phyloP scores from a whole-genome alignment of 1,140 invertebrate genomes.

The Eupristina koningsbergeri region DNA sequence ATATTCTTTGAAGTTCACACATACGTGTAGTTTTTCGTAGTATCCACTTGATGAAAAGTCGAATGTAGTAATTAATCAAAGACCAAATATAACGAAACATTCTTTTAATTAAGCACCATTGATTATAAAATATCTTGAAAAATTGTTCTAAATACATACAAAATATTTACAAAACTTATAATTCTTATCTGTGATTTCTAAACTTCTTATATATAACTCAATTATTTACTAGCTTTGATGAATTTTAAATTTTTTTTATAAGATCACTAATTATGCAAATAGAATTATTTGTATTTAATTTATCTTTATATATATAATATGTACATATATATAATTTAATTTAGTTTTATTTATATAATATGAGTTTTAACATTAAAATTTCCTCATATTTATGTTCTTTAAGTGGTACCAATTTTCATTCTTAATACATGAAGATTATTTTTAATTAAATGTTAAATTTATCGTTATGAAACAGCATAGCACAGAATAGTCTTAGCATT shows the following conservation, averaged over 20 bases:
- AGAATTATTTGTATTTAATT: neutral
- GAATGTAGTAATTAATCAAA: slow-evolving; percentile 79
- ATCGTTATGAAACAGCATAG: neutral
- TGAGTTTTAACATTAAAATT: neutral
- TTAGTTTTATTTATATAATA: neutral
- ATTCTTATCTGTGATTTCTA: slow-evolving; percentile 10
- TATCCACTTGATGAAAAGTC: slow-evolving; percentile 90
- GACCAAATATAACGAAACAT: slow-evolving; percentile 76
- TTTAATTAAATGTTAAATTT: neutral
- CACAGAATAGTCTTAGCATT: neutral
- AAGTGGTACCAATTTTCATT: neutral
- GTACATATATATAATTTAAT: neutral
- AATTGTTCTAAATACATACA: slow-evolving; percentile 18
- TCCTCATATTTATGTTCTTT: neutral
- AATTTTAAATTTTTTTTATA: neutral
- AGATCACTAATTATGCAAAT: neutral
- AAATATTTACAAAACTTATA: slow-evolving; percentile 38
- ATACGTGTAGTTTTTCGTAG: slow-evolving; percentile 86
- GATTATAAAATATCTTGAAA: slow-evolving; percentile 14
- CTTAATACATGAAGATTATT: neutral
- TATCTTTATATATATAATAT: neutral
- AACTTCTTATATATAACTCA: slow-evolving; percentile 15
- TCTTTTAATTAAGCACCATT: slow-evolving; percentile 51
- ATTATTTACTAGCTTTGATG: neutral
- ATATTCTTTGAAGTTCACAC: slow-evolving; percentile 93